Percentiles rank a stretch among this genome's conserved stretches.
These are phyloP conservation scores for Avahi laniger DNA, from an alignment of 2,797 vertebrate genomes.

Conservation along the genomic window DNA sequence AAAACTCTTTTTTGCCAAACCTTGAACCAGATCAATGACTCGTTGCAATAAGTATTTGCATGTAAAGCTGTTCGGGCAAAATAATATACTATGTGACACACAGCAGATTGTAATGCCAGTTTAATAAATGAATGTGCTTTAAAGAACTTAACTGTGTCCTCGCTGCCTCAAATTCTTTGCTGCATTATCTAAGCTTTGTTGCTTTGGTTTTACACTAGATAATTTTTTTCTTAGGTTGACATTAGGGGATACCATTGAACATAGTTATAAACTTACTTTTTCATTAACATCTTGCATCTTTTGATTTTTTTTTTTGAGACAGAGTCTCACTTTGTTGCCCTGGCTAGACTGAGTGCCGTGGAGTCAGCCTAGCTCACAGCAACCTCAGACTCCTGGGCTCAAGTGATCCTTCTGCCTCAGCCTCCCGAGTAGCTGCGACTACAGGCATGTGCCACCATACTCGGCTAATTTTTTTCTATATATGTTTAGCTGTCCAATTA, in stretches of 20 bases:
- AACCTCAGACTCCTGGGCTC: too few species aligned
- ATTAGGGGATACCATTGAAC: neutral
- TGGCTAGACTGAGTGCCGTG: too few species aligned
- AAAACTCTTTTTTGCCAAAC: conserved; percentile 53
- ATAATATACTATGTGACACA: conserved; percentile 60
- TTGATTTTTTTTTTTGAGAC: too few species aligned
- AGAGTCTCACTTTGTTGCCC: too few species aligned
- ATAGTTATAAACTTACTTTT: neutral
- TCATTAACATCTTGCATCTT: conserved; percentile 47
- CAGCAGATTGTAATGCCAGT: conserved; percentile 63
- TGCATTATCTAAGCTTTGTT: neutral
- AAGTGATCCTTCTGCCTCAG: too few species aligned
- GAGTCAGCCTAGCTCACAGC: too few species aligned
- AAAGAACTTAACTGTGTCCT: conserved; percentile 67
- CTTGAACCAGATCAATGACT: conserved; percentile 70
- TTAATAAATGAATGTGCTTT: conserved; percentile 69
- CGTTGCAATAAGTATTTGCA: conserved; percentile 73
- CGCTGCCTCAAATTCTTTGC: neutral
- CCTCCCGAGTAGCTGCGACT: too few species aligned
- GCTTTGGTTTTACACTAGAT: neutral
- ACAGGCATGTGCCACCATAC: too few species aligned
- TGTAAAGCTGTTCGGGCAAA: conserved; percentile 70
- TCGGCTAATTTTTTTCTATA: too few species aligned
- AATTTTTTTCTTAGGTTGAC: neutral
- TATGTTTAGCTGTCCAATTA: too few species aligned